Evolutionary conservation across 2,888 invertebrate genomes (phyloP), one percentile per base, ranked within the genome.

Genomic region (Hermaeophaga mercurialis): DNA sequence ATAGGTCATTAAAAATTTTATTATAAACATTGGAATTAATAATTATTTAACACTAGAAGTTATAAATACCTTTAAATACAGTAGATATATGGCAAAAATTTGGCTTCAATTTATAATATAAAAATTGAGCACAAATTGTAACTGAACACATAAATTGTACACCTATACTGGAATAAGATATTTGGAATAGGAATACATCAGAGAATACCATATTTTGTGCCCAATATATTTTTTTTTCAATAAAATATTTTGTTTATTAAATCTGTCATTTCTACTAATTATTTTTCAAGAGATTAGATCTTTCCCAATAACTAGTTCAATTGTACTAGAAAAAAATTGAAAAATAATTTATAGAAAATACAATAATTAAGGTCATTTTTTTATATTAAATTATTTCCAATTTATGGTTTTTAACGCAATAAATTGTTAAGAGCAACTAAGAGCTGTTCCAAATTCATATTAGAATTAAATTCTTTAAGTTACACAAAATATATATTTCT

Each of bases 71-170:
- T 59, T 63, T 59, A 54, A 57, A 54, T 56, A 61, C 47, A 62
- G 56, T 59, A 59, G 59, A 65, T 66, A 64, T 70, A 70, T 70
- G 71, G 71, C 70, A 70, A 70, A 67, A 66, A 64, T 70, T 71
- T 70, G 71, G 70, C 70, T 66, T 67, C 66, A 70, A 66, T 63
- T 67, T 17, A 56, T 54, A 50, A 59, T 62, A 59, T 54, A 44
- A 66, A 70, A 65, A 67, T 64, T 70, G 69, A 69, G 68, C 69
- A 69, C 68, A 68, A 69, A 65, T 57, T 53, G 53, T 54, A 58
- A 56, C 56, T 58, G 58, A 62, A 64, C 63, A 64, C 59, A 61
- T 61, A 66, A 59, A 55, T 46, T 54, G 59, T 56, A 63, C 57
- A 59, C 45, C 50, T 59, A 57, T 53, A 61, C 22, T 61, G 58